phyloP scores from a whole-genome alignment of 2,888 invertebrate species.

The Brenthis ino region DNA sequence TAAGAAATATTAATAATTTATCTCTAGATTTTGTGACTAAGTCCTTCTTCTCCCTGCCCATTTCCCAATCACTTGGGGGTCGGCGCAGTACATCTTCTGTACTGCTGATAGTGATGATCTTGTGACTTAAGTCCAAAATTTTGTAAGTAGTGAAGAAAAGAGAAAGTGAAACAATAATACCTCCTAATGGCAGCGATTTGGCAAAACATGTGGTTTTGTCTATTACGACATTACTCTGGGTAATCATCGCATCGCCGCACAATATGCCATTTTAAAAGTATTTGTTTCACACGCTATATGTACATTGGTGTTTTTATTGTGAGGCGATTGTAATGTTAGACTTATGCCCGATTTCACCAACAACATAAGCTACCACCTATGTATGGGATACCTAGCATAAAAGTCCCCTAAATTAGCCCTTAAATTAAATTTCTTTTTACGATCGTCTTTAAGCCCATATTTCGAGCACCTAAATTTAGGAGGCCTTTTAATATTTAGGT shows the following conservation, averaged over 20 bases:
- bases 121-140: background rate
- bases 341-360: too few relatives aligned
- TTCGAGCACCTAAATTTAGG: too few relatives aligned
- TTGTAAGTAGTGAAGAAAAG: conserved; percentile 39
- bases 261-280: conserved; percentile 13
- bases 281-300: conserved; percentile 4
- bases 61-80: too few relatives aligned
- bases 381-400: too few relatives aligned
- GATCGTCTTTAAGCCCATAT: too few relatives aligned
- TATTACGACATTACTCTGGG: conserved; percentile 12
- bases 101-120: too few relatives aligned
- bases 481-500: too few relatives aligned
- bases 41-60: too few relatives aligned
- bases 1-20: background rate
- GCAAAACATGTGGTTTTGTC: conserved; percentile 17
- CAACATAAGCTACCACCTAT: too few relatives aligned
- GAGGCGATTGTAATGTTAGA: background rate
- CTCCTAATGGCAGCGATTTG: conserved; percentile 53
- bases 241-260: background rate
- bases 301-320: background rate
- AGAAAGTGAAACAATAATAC: conserved; percentile 52
- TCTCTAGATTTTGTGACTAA: background rate
- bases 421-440: too few relatives aligned
- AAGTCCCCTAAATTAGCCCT: too few relatives aligned
- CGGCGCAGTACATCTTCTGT: too few relatives aligned